Evolutionary conservation across 92 coral and sea anemone species (phyloP).

Genomic region (Siderastrea siderea): DNA sequence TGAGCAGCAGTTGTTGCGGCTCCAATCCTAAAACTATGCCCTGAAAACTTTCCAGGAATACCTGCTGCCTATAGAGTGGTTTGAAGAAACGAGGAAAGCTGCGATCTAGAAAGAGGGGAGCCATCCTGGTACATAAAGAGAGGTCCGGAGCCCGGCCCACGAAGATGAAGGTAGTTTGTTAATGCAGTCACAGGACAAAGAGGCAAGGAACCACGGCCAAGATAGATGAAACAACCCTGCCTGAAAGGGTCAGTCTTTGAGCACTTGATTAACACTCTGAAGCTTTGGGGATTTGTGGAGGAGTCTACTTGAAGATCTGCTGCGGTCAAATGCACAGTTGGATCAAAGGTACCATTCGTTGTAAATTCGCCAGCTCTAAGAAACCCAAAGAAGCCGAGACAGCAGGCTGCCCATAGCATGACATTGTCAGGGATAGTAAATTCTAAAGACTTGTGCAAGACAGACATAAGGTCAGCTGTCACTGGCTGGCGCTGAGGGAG

Average conservation of each 20-base stretch:
- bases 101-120: background rate
- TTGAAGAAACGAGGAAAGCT: background rate
- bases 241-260: background rate
- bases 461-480: too few species aligned
- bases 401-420: background rate
- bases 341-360: background rate
- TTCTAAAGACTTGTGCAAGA: too few species aligned
- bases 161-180: background rate
- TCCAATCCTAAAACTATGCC: background rate
- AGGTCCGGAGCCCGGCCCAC: background rate
- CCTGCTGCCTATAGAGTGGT: background rate
- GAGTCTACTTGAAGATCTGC: background rate
- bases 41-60: background rate
- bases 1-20: background rate
- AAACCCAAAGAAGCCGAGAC: background rate
- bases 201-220: conserved; percentile 3
- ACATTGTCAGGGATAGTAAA: background rate
- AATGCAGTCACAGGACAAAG: background rate
- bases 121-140: conserved; percentile 1
- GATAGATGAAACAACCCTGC: conserved; percentile 4
- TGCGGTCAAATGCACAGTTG: background rate
- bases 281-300: background rate
- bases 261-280: background rate
- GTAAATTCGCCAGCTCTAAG: background rate
- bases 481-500: too few species aligned